Percentiles rank a stretch among this genome's conserved stretches.
Conservation (phyloP, 35 echinoderm and acorn worm genomes). For the Apostichopus japonicus region DNA sequence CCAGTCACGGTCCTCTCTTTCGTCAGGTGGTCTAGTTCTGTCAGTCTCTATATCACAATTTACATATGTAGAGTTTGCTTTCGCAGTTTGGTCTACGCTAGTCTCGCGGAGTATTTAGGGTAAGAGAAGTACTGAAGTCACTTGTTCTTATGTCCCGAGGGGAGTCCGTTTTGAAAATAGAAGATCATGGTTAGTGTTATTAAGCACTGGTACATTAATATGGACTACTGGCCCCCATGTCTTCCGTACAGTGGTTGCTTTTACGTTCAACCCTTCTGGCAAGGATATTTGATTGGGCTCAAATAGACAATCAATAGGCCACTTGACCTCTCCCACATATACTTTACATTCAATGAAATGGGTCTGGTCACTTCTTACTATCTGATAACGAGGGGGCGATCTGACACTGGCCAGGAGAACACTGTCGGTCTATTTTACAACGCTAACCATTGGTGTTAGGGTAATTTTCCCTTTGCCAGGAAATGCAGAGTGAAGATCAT, state of each 20-base stretch:
- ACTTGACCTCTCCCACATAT: background rate
- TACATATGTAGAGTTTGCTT: too few relatives aligned
- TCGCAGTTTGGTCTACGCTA: too few relatives aligned
- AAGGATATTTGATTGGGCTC: background rate
- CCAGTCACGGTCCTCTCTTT: background rate
- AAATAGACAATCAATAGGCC: background rate
- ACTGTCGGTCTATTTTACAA: background rate
- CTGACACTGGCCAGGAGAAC: background rate
- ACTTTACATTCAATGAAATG: background rate
- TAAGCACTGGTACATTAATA: background rate
- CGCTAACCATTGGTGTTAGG: background rate
- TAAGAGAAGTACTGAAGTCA: background rate
- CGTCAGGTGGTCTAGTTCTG: too few relatives aligned
- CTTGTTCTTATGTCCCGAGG: background rate
- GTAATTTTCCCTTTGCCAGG: background rate
- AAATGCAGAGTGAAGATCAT: background rate
- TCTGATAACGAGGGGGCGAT: background rate
- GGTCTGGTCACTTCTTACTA: background rate
- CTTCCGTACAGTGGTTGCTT: background rate
- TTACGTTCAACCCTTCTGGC: background rate
- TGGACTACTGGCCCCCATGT: background rate
- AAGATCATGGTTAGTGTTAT: constrained; percentile 22
- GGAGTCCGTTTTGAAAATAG: background rate
- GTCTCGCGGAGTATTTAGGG: too few relatives aligned
- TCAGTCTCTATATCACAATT: too few relatives aligned